phyloP scores from a whole-genome alignment of 2,888 invertebrate genomes.

The Synanthedon formicaeformis region DNA sequence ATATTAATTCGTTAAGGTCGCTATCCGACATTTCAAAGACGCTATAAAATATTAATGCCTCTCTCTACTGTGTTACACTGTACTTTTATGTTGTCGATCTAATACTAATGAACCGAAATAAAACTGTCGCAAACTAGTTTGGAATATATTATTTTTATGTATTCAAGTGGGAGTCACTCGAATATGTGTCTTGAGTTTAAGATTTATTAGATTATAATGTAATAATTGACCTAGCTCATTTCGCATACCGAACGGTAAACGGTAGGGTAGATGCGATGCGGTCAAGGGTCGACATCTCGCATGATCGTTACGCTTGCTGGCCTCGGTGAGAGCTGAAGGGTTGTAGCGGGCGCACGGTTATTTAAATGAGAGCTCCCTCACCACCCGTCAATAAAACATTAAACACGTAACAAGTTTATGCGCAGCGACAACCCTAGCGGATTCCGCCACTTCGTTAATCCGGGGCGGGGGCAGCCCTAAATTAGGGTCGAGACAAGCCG shows the following conservation, averaged over 20 bases:
- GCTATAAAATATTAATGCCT: conserved; percentile 17
- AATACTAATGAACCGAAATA: conserved; percentile 8
- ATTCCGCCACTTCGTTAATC: conserved; percentile 71
- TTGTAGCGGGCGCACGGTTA: conserved; percentile 38
- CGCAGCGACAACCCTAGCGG: conserved; percentile 69
- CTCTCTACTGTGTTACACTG: conserved; percentile 4
- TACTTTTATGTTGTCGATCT: conserved; percentile 4
- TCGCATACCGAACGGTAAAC: neutral
- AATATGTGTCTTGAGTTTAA: neutral
- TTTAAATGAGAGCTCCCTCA: conserved; percentile 64
- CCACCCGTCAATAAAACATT: conserved; percentile 70
- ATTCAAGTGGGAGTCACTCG: conserved; percentile 5
- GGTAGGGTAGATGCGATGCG: conserved; percentile 3
- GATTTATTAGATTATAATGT: conserved; percentile 7
- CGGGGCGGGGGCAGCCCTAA: conserved; percentile 70
- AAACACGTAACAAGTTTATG: conserved; percentile 71
- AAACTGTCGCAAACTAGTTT: conserved; percentile 4
- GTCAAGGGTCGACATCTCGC: conserved; percentile 8
- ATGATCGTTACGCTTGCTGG: conserved; percentile 11
- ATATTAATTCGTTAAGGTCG: conserved; percentile 47
- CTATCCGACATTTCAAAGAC: conserved; percentile 25
- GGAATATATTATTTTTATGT: conserved; percentile 14
- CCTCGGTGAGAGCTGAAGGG: conserved; percentile 20
- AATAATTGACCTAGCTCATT: neutral
- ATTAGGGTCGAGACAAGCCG: conserved; percentile 72